Percentiles rank a stretch among this genome's conserved stretches.
phyloP scores from a whole-genome alignment of 2,113 vertebrate genomes.

The Heterotilapia buettikoferi region DNA sequence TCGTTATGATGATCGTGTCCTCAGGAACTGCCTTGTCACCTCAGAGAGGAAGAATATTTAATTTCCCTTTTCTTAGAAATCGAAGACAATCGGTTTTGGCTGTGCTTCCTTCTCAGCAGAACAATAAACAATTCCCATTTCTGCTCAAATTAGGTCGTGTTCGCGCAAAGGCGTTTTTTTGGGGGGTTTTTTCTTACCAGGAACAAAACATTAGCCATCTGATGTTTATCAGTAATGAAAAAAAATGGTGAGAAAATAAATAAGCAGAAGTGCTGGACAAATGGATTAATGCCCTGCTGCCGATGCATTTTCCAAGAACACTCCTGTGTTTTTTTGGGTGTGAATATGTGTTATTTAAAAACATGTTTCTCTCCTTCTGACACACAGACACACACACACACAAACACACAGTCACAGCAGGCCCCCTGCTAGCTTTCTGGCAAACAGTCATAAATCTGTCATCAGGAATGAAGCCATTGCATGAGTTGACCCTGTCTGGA shows the following conservation, averaged over 20 bases:
- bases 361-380: conserved; percentile 60
- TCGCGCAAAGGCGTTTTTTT: neutral
- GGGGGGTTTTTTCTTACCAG: neutral
- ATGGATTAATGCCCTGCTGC: conserved; percentile 39
- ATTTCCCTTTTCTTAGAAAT: conserved; percentile 55
- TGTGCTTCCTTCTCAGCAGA: conserved; percentile 37
- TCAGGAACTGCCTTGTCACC: conserved; percentile 9
- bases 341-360: conserved; percentile 60
- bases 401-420: conserved; percentile 34
- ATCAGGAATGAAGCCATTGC: conserved; percentile 71
- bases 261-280: conserved; percentile 46
- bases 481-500: conserved; percentile 69
- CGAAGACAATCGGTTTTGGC: conserved; percentile 32
- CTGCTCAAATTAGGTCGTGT: neutral
- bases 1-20: neutral
- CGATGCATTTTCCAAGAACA: conserved; percentile 53
- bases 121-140: conserved; percentile 38
- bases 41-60: conserved; percentile 44
- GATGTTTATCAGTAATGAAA: conserved; percentile 43
- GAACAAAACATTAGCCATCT: conserved; percentile 35
- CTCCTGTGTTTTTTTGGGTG: conserved; percentile 64
- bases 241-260: conserved; percentile 51
- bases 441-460: conserved; percentile 76
- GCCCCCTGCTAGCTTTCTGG: conserved; percentile 69
- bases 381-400: neutral